Evolutionary conservation across 2,113 vertebrate genomes (phyloP).

Genomic region (Atlantisia rogersi): DNA sequence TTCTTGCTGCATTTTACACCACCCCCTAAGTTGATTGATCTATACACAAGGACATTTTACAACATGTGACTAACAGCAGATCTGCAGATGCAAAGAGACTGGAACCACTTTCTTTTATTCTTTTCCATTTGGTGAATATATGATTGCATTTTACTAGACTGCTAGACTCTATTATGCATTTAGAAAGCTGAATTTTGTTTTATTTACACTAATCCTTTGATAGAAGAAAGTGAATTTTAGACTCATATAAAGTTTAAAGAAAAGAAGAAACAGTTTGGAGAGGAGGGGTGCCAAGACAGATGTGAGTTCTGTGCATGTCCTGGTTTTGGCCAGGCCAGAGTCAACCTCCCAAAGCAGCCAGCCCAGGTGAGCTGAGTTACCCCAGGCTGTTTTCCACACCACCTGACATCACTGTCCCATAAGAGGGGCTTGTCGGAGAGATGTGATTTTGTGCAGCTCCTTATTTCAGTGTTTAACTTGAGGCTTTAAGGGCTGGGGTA

Average conservation of each 20-base stretch:
- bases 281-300: neutral
- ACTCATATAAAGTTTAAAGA: neutral
- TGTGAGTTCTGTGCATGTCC: neutral
- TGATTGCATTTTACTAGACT: neutral
- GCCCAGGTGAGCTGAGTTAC: too few relatives aligned
- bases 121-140: neutral
- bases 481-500: too few relatives aligned
- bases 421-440: too few relatives aligned
- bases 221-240: neutral
- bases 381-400: too few relatives aligned
- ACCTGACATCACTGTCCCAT: too few relatives aligned
- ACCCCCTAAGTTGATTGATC: neutral
- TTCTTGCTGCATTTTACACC: neutral
- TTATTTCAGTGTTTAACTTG: too few relatives aligned
- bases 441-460: too few relatives aligned
- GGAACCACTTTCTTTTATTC: neutral
- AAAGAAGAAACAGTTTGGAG: neutral
- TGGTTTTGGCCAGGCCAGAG: too few relatives aligned
- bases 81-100: neutral
- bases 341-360: too few relatives aligned
- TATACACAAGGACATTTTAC: neutral
- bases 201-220: neutral
- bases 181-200: neutral
- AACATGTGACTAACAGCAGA: neutral
- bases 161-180: neutral